Base-by-base conservation (phyloP, 2,888 invertebrate species). In the Zhuqinia jingwanae region DNA sequence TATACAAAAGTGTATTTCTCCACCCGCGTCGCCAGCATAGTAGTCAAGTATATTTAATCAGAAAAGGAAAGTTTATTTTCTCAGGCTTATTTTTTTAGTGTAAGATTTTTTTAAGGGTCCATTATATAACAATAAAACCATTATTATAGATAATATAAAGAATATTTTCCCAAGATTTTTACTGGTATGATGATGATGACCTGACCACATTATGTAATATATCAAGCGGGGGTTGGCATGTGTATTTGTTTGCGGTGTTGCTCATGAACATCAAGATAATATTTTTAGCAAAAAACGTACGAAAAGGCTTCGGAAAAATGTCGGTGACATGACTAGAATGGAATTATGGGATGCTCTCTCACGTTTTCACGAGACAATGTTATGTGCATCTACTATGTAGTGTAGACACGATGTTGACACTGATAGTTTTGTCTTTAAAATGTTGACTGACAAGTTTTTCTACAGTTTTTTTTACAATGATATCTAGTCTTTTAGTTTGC, bases 261-360 rank as follows among this genome's bases (percentile, higher is more conserved):
- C 1, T 56, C 27, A 30, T 17, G 36, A 63, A n/a, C 56, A 17
- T 8, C 15, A 10, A 10, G 53, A 13, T 17, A n/a, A 17, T 56
- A 17, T 17, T 56, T 8, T 17, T n/a, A 63, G 36, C n/a, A 63
- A 63, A 36, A n/a, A 63, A 63, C 25, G 47, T 60, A 70, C 45
- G 30, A 53, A 20, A 53, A n/a, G 42, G 30, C 53, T n/a, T n/a
- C n/a, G n/a, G n/a, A 68, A 68, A 56, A 68, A 56, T 22, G 53
- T 68, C 30, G 20, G 15, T 68, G 53, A 56, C 80, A 68, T 68
- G 80, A 56, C 53, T 10, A 36, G 22, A 42, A 76, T 58, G 42
- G 20, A 30, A 56, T 27, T 42, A 63, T 63, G 63, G n/a, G 63
- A 63, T 36, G 30, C 63, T n/a, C 17, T 63, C 63, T 17, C 63